Base-by-base conservation (phyloP, 2,888 invertebrate species). In the Monopis laevigella region DNA sequence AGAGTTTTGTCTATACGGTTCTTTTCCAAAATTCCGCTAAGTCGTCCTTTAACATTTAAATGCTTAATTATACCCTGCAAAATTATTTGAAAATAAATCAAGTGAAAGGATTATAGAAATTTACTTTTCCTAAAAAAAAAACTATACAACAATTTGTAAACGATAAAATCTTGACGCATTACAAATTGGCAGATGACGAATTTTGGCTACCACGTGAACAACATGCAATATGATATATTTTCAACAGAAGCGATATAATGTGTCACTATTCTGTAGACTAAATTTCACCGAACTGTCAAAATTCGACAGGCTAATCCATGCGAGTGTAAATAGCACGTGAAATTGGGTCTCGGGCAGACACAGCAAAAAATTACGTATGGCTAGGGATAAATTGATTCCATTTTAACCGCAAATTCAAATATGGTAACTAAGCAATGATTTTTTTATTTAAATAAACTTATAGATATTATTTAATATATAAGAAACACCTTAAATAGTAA, bases 251-350 rank as follows among this genome's bases (percentile, higher is more conserved):
- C 52, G 56, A 56, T 55, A 56, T 56, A 56, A 52, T 52, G 43
- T 59, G 58, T 51, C 58, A n/a, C n/a, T n/a, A n/a, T n/a, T n/a
- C n/a, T n/a, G n/a, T n/a, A n/a, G n/a, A n/a, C n/a, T n/a, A 41
- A 49, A 66, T 56, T 73, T 70, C 72, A 65, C 45, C 56, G 74
- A 72, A 75, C 62, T 55, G 55, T 59, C 57, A 55, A 52, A 51
- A 53, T 48, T 8, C 59, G 59, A 62, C 49, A 50, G 51, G 53
- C 53, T 59, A 54, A 64, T 62, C 58, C 51, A 46, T 45, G 45
- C 27, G 51, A 24, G 46, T 52, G 62, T 54, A 63, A 73, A 71
- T 66, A 55, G 56, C 45, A 58, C 65, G 67, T 73, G 64, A 71
- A 74, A 75, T 72, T 56, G 46, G 34, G 16, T 34, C 16, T 35